These are phyloP conservation scores for Pangasius macronema DNA, from an alignment of 2,797 vertebrate species.

Conservation along the genomic window DNA sequence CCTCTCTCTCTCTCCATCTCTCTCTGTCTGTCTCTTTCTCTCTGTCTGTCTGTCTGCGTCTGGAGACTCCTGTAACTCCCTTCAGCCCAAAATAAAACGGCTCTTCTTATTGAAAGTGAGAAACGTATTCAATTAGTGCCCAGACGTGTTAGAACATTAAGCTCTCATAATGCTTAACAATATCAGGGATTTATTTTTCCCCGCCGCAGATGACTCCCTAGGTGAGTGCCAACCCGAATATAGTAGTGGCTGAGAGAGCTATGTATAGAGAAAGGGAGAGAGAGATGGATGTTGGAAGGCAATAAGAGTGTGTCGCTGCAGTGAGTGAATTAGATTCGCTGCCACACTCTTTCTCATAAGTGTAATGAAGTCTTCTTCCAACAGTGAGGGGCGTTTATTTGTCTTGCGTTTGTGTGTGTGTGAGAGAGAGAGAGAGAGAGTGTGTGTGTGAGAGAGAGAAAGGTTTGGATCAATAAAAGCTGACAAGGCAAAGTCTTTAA, in stretches of 20 bases:
- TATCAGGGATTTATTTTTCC: constrained; percentile 70
- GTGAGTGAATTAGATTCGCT: constrained; percentile 71
- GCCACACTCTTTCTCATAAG: constrained; percentile 68
- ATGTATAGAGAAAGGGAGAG: constrained; percentile 24
- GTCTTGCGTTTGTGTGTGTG: constrained; percentile 11
- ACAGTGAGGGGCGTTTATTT: constrained; percentile 41
- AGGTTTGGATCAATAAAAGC: constrained; percentile 45
- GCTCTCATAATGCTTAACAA: constrained; percentile 68
- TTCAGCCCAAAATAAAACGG: constrained; percentile 57
- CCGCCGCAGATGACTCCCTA: constrained; percentile 66
- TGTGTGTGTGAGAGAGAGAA: not conserved
- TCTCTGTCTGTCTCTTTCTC: not conserved
- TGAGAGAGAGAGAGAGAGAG: constrained; percentile 1
- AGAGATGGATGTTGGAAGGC: constrained; percentile 66
- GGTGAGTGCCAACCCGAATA: constrained; percentile 60
- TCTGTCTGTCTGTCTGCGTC: constrained; percentile 20
- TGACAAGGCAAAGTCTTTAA: constrained; percentile 47
- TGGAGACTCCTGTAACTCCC: constrained; percentile 26
- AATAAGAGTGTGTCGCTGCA: constrained; percentile 66
- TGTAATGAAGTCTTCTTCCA: constrained; percentile 71
- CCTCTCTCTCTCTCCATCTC: constrained; percentile 6
- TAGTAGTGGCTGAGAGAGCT: constrained; percentile 56
- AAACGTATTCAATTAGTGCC: constrained; percentile 70
- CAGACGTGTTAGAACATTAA: constrained; percentile 71
- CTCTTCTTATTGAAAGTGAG: constrained; percentile 61